Conservation (phyloP, 53 echinoderm and acorn worm species). For the Echinarachnius parma region DNA sequence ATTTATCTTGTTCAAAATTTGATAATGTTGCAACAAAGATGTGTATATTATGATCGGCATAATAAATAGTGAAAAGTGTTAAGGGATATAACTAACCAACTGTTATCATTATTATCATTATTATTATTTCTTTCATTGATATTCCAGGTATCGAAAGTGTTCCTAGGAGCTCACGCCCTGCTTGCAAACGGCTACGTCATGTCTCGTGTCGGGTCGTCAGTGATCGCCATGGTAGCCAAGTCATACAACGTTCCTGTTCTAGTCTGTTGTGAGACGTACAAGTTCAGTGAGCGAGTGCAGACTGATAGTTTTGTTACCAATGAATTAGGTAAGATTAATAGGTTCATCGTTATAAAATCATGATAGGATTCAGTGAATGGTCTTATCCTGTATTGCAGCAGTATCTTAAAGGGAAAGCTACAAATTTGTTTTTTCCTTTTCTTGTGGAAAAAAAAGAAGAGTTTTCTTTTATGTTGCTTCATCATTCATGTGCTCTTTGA, state of each 20-base stretch:
- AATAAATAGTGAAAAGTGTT: too few species aligned
- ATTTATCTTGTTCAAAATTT: too few species aligned
- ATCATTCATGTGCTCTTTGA: too few species aligned
- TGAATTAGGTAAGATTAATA: slow-evolving; percentile 95
- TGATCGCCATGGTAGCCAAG: slow-evolving; percentile 95
- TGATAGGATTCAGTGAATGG: too few species aligned
- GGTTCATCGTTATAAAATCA: too few species aligned
- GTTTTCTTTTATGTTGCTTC: too few species aligned
- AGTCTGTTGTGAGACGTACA: slow-evolving; percentile 98
- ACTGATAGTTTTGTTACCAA: slow-evolving; percentile 97
- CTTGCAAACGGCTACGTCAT: slow-evolving; percentile 97
- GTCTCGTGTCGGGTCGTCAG: slow-evolving; percentile 90
- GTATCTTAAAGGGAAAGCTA: too few species aligned
- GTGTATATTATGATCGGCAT: neutral
- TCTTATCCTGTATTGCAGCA: too few species aligned
- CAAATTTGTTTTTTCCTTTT: too few species aligned
- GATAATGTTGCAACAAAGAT: neutral
- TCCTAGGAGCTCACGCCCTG: slow-evolving; percentile 92
- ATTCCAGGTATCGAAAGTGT: slow-evolving; percentile 83
- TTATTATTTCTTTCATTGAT: neutral
- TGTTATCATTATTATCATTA: neutral
- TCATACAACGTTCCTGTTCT: slow-evolving; percentile 95
- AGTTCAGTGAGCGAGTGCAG: slow-evolving; percentile 95
- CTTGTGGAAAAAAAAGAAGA: too few species aligned
- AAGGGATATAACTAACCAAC: too few species aligned